These are phyloP conservation scores for Stigmatopora argus DNA, from an alignment of 2,113 vertebrate genomes.

Conservation along the genomic window DNA sequence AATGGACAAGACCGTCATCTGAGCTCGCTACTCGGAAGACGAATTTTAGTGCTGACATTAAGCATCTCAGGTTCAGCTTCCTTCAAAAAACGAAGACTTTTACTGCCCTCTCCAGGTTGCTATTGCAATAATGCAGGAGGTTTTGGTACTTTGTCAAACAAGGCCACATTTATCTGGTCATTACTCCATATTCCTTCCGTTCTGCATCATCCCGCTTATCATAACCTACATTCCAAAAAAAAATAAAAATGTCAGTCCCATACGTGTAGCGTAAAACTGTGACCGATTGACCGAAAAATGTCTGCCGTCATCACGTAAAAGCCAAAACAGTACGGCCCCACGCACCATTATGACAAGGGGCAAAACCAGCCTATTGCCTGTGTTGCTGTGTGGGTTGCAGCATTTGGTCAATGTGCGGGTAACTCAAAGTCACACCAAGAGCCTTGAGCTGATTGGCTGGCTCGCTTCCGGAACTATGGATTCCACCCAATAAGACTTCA, in stretches of 20 bases:
- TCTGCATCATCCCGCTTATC: background rate
- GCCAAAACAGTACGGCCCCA: background rate
- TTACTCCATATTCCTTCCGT: background rate
- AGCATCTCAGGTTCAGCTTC: background rate
- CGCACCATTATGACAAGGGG: background rate
- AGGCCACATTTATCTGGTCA: background rate
- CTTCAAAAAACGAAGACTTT: background rate
- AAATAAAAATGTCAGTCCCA: background rate
- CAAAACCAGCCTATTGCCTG: conserved; percentile 7
- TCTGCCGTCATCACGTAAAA: background rate
- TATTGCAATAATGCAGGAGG: background rate
- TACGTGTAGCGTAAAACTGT: background rate
- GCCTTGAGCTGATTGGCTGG: conserved; percentile 22
- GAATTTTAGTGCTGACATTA: background rate
- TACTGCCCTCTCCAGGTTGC: background rate
- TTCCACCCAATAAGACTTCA: conserved; percentile 23
- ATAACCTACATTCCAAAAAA: background rate
- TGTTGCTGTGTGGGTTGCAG: conserved; percentile 30
- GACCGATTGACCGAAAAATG: background rate
- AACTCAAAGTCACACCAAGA: conserved; percentile 16
- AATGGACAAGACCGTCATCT: background rate
- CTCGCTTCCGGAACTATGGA: conserved; percentile 27
- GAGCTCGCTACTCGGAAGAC: background rate
- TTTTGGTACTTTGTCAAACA: background rate
- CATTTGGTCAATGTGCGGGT: conserved; percentile 25